Percentiles rank a stretch among this genome's conserved stretches.
Evolutionary conservation across 2,113 vertebrate species (phyloP).

Genomic region (Typhlomys cinereus): DNA sequence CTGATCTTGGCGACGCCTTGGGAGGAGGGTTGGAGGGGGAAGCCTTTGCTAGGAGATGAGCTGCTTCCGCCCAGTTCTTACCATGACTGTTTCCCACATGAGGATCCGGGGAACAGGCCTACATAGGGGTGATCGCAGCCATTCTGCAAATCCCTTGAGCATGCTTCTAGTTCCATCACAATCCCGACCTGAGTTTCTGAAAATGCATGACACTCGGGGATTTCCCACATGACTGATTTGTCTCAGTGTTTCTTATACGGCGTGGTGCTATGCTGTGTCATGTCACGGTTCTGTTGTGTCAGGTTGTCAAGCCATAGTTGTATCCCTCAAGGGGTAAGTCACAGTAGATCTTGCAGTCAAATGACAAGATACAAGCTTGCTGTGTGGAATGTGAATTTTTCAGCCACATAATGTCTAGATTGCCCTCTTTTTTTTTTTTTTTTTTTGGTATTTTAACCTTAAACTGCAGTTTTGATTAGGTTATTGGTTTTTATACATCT

Average conservation of each 20-base stretch:
- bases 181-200: background rate
- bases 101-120: background rate
- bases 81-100: background rate
- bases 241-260: background rate
- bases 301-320: background rate
- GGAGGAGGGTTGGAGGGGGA: background rate
- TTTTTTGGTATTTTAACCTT: background rate
- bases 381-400: background rate
- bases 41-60: constrained; percentile 13
- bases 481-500: background rate
- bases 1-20: constrained; percentile 13
- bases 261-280: fast-evolving
- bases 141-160: background rate
- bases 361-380: background rate
- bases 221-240: background rate
- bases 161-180: background rate
- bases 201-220: background rate
- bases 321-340: background rate
- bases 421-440: background rate
- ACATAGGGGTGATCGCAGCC: background rate
- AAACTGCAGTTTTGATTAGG: background rate
- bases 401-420: background rate
- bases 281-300: too few relatives aligned
- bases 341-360: background rate
- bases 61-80: background rate